Conservation (phyloP, 2,888 invertebrate genomes). For the Spodoptera exigua region DNA sequence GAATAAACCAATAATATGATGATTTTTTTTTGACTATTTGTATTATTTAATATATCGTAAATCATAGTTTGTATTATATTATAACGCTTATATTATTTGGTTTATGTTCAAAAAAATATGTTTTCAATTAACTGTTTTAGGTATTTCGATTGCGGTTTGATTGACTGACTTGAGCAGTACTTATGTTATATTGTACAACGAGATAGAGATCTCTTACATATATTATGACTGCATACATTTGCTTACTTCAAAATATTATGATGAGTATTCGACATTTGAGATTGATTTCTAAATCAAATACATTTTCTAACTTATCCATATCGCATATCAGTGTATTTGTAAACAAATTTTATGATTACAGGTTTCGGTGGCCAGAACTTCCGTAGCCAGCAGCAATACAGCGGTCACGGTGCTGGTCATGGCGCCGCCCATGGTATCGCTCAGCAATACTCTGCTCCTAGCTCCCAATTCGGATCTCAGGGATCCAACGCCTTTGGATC, state of each 20-base stretch:
- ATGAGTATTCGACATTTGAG: too few relatives aligned
- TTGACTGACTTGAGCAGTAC: neutral
- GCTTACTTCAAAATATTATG: too few relatives aligned
- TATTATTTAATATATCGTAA: conserved; percentile 5
- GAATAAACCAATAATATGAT: conserved; percentile 20
- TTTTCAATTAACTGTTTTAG: neutral
- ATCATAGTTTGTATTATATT: too few relatives aligned
- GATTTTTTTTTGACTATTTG: conserved; percentile 12
- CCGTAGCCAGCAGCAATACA: conserved; percentile 40
- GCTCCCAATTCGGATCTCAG: conserved; percentile 57
- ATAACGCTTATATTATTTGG: too few relatives aligned
- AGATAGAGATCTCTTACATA: neutral
- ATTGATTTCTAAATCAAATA: too few relatives aligned
- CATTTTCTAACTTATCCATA: too few relatives aligned
- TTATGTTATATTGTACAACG: neutral
- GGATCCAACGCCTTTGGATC: conserved; percentile 14
- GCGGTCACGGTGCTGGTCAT: conserved; percentile 17
- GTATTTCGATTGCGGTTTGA: neutral
- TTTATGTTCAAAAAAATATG: neutral
- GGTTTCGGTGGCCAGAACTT: conserved; percentile 51
- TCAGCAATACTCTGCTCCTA: conserved; percentile 47
- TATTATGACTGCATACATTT: too few relatives aligned
- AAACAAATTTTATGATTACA: conserved; percentile 22
- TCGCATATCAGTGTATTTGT: too few relatives aligned
- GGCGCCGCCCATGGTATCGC: conserved; percentile 4